phyloP scores from a whole-genome alignment of 2,113 vertebrate genomes.

The Amblyopsis rosae region DNA sequence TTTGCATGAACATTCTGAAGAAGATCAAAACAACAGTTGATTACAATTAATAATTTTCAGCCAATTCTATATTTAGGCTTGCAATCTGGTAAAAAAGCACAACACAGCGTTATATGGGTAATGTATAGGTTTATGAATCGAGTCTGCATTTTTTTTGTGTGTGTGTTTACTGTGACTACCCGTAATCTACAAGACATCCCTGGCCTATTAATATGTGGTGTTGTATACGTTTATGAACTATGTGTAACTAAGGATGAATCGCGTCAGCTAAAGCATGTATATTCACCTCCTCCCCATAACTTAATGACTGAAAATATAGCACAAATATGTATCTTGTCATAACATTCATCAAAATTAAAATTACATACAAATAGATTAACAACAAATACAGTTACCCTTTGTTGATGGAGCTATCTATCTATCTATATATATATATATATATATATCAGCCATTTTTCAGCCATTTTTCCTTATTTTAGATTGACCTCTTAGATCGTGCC shows the following conservation, averaged over 20 bases:
- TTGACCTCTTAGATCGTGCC: conserved; percentile 9
- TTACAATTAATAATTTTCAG: conserved; percentile 39
- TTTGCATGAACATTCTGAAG: conserved; percentile 67
- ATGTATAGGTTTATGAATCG: too few species aligned
- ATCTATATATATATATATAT: too few species aligned
- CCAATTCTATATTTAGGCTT: conserved; percentile 53
- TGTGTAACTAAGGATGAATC: too few species aligned
- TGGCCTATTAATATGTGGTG: conserved; percentile 77
- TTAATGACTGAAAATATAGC: conserved; percentile 53
- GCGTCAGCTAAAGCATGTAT: conserved; percentile 39
- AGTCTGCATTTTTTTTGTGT: conserved; percentile 35
- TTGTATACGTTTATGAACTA: conserved; percentile 46
- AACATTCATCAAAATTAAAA: conserved; percentile 64
- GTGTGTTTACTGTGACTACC: conserved; percentile 88
- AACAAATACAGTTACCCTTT: conserved; percentile 36
- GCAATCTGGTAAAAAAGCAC: conserved; percentile 43
- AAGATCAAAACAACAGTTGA: conserved; percentile 37
- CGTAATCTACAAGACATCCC: conserved; percentile 92
- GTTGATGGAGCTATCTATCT: conserved; percentile 24
- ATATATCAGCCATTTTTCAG: neutral
- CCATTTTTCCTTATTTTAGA: conserved; percentile 13
- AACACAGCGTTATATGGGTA: neutral
- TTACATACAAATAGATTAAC: conserved; percentile 50
- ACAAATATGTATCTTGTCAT: conserved; percentile 47
- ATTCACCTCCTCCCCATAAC: conserved; percentile 62